Evolutionary conservation across 1,140 invertebrate genomes (phyloP), one percentile per base, ranked within the genome.

Genomic region (Trichonephila clavipes): DNA sequence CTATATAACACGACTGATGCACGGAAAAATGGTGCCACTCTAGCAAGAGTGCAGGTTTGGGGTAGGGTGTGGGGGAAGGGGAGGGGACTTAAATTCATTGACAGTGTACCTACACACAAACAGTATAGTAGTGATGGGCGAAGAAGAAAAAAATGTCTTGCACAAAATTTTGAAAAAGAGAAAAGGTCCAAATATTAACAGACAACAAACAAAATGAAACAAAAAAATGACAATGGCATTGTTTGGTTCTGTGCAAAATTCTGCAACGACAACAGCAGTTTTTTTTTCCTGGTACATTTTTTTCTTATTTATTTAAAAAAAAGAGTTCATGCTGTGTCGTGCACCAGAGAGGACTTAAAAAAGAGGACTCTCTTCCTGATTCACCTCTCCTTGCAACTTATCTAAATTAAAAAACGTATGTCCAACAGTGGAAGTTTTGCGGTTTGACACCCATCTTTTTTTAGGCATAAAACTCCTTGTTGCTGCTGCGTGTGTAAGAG

Each of bases 401-500:
- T 82, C 85, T 93, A 88, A 88, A 88, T 93, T 93, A 93, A 93
- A 93, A 87, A 93, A 93, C 21, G 66, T 83, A 86, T 34, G n/a
- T 28, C 86, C 19, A 34, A 88, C 87, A 21, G 83, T 62, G 85
- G 86, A 81, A 86, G 40, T 18, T 83, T 77, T 19, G 28, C 34
- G 16, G 72, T 77, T 77, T 77, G 28, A 77, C 72, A 77, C 72
- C 28, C 72, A 51, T 51, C 51, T 51, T 10, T 51, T 44, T 66
- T 90, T 94, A 99, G 97, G 98, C 98, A 96, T 98, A 99, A 96
- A 99, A 99, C 95, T 99, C 98, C 95, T 98, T 97, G 96, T 98
- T 98, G 95, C 98, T 98, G 95, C 97, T 98, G 96, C 98, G 98
- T 94, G 97, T 97, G 96, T 99, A 99, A 94, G 98, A 97, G 95